phyloP scores from a whole-genome alignment of 1,140 invertebrate species.

The Coptotermes formosanus region DNA sequence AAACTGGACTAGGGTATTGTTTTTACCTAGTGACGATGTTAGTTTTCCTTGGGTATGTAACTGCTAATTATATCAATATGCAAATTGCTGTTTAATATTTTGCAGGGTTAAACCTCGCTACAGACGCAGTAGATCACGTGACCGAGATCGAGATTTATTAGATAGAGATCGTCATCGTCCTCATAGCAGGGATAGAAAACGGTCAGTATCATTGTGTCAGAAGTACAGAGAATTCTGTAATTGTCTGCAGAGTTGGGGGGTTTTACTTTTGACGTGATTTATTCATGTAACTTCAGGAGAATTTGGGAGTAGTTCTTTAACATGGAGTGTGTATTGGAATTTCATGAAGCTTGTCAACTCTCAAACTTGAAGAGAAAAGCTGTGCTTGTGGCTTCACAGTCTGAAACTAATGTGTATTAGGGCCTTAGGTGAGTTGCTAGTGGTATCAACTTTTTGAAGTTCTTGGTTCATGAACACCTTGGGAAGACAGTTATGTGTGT shows the following conservation, averaged over 20 bases:
- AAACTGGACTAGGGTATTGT: no score
- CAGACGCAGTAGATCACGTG: constrained; percentile 46
- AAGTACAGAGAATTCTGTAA: constrained; percentile 28
- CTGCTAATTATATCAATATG: no score
- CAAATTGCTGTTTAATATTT: neutral
- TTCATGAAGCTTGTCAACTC: neutral
- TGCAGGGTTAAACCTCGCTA: constrained; percentile 25
- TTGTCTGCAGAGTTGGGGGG: constrained; percentile 34
- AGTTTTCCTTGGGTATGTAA: no score
- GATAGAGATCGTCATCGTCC: constrained; percentile 42
- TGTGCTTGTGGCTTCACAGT: no score
- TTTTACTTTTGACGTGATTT: constrained; percentile 33
- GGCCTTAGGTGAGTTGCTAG: no score
- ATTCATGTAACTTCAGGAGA: neutral
- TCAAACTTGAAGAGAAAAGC: no score
- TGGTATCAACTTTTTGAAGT: no score
- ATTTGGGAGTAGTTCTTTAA: no score
- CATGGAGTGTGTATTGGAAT: constrained; percentile 30
- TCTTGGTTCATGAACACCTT: no score
- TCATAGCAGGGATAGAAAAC: constrained; percentile 51
- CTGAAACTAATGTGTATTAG: no score
- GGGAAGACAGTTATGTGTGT: no score
- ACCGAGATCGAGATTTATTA: constrained; percentile 42
- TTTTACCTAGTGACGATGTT: no score
- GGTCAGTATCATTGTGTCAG: constrained; percentile 38